phyloP scores from a whole-genome alignment of 2,888 invertebrate species.

The Aphidius colemani region DNA sequence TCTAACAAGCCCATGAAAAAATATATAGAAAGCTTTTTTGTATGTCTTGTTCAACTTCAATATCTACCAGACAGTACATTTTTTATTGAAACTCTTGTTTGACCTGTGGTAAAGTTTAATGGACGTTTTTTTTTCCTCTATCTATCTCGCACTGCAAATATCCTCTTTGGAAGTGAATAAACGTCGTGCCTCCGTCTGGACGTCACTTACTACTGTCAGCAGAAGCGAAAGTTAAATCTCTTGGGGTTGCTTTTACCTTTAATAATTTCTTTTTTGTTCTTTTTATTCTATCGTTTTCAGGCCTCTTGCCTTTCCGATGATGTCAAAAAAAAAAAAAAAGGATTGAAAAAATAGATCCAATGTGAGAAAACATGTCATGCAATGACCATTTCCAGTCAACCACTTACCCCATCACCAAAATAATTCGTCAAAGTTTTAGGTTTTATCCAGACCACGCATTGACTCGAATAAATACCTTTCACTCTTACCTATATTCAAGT shows the following conservation, averaged over 20 bases:
- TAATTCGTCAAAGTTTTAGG: not conserved
- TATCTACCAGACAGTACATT: conserved; percentile 20
- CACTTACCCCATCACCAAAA: conserved; percentile 25
- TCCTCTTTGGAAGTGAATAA: conserved; percentile 29
- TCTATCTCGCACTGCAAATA: conserved; percentile 29
- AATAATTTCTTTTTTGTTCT: conserved; percentile 14
- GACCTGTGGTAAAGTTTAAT: conserved; percentile 30
- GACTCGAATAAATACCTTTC: conserved; percentile 15
- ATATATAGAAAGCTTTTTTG: conserved; percentile 6
- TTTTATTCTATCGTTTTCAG: not conserved
- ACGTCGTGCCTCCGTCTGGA: conserved; percentile 28
- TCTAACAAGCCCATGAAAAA: not conserved
- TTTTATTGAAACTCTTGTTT: conserved; percentile 26
- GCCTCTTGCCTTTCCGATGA: not conserved
- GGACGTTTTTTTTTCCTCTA: conserved; percentile 30
- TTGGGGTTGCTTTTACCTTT: conserved; percentile 24
- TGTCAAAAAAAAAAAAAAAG: no score
- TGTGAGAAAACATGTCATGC: conserved; percentile 24
- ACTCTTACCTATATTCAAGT: conserved; percentile 26
- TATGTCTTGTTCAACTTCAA: conserved; percentile 4
- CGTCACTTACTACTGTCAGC: conserved; percentile 39
- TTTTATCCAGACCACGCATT: not conserved
- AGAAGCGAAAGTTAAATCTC: conserved; percentile 34
- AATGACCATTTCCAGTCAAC: conserved; percentile 37
- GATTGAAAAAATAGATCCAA: not conserved